phyloP scores from a whole-genome alignment of 2,113 vertebrate genomes.

The Bos taurus region DNA sequence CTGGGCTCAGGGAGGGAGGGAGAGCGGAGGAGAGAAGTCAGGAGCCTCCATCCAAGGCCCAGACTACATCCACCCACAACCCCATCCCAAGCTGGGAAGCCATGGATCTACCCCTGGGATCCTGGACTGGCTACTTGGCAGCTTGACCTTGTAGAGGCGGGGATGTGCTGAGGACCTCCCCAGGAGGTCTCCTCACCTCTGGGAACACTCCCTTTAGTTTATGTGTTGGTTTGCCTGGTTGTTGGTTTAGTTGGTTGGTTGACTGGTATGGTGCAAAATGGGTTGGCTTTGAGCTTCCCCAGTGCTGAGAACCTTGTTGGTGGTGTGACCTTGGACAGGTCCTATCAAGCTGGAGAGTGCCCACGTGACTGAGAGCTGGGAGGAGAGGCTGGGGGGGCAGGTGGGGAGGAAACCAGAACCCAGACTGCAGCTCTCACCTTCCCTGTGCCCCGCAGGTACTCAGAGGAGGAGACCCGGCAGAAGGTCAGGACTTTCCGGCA shows the following conservation, averaged over 20 bases:
- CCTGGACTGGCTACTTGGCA: not conserved
- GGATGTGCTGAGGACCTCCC: not conserved
- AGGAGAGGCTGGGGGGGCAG: no score
- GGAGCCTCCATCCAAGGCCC: not conserved
- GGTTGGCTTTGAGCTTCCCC: not conserved
- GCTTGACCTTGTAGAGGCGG: not conserved
- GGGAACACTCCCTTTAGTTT: not conserved
- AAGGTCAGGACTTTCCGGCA: constrained; percentile 98
- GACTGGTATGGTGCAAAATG: not conserved
- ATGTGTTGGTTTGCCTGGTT: not conserved
- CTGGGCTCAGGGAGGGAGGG: not conserved
- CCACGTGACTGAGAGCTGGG: not conserved
- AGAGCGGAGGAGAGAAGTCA: not conserved
- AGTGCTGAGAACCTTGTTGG: not conserved
- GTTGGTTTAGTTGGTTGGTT: not conserved
- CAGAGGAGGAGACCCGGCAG: constrained; percentile 94
- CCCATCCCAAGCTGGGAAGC: not conserved
- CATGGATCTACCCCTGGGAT: not conserved
- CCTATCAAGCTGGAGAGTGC: not conserved
- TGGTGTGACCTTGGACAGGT: not conserved
- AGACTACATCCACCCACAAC: not conserved
- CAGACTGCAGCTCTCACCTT: not conserved
- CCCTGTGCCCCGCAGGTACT: constrained; percentile 84
- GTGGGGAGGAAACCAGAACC: not conserved
- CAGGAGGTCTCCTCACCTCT: not conserved